Conservation (phyloP, 2,888 invertebrate genomes). For the Clepsis dumicolana region DNA sequence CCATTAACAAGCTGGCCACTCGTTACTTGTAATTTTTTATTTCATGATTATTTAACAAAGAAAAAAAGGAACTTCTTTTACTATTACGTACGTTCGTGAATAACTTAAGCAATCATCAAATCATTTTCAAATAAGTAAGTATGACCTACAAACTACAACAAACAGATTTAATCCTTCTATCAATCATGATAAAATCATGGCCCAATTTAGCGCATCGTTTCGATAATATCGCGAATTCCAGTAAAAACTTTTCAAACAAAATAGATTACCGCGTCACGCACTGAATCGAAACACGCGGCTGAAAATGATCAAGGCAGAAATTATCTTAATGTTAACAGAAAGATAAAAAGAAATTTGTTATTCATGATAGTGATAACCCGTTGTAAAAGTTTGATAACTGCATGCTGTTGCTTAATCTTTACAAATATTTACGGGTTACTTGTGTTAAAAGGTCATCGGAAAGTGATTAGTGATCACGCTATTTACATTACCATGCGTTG, state of each 20-base stretch:
- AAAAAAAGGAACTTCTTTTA: no score
- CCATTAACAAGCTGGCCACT: neutral
- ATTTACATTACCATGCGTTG: constrained; percentile 15
- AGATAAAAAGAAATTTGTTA: constrained; percentile 15
- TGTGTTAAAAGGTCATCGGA: constrained; percentile 30
- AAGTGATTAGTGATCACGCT: constrained; percentile 33
- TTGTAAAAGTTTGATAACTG: constrained; percentile 23
- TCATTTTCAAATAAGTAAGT: no score
- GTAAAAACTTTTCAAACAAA: constrained; percentile 22
- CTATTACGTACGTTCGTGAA: no score
- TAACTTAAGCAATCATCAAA: no score
- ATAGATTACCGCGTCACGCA: constrained; percentile 24
- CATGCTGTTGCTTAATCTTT: constrained; percentile 11
- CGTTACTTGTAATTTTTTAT: neutral
- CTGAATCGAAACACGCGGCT: constrained; percentile 12
- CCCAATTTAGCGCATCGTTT: constrained; percentile 12
- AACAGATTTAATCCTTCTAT: constrained; percentile 9
- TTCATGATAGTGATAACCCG: constrained; percentile 19
- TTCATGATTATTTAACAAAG: no score
- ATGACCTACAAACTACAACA: neutral
- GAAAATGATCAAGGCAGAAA: neutral
- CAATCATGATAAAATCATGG: constrained; percentile 5
- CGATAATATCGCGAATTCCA: constrained; percentile 26
- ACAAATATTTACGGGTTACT: constrained; percentile 30
- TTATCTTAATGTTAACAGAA: neutral